A percentile compares a stretch with the other conserved stretches of the same genome.
phyloP scores from a whole-genome alignment of 1,140 invertebrate genomes.

The Ruditapes philippinarum region DNA sequence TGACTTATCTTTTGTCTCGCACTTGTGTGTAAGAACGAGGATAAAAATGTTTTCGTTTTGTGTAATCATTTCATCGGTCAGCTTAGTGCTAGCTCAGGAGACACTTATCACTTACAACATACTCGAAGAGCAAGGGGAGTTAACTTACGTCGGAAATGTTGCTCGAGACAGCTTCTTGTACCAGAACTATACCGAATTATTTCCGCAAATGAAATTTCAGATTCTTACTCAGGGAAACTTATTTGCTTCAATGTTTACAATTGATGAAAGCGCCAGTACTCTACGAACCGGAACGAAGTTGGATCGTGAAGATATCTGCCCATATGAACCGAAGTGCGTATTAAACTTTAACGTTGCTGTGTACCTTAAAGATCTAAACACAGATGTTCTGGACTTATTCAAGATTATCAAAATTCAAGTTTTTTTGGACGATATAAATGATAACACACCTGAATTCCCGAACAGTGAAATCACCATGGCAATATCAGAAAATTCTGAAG shows the following conservation, averaged over 20 bases:
- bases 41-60: slow-evolving; percentile 23
- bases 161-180: slow-evolving; percentile 79
- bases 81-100: slow-evolving; percentile 36
- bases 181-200: slow-evolving; percentile 75
- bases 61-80: slow-evolving; percentile 7
- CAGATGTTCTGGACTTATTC: slow-evolving; percentile 73
- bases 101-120: slow-evolving; percentile 73
- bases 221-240: slow-evolving; percentile 78
- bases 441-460: slow-evolving; percentile 95
- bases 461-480: slow-evolving; percentile 68
- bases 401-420: slow-evolving; percentile 83
- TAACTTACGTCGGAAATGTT: slow-evolving; percentile 80
- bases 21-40: background rate
- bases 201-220: slow-evolving; percentile 79
- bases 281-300: slow-evolving; percentile 74
- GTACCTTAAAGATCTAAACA: slow-evolving; percentile 67
- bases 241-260: slow-evolving; percentile 74
- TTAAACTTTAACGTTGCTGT: slow-evolving; percentile 80
- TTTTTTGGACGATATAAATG: slow-evolving; percentile 92
- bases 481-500: slow-evolving; percentile 86
- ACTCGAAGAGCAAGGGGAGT: slow-evolving; percentile 75
- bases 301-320: slow-evolving; percentile 80
- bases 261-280: slow-evolving; percentile 79
- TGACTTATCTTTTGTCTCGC: background rate
- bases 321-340: slow-evolving; percentile 66